Evolutionary conservation across 30 jellyfish, hydroid and myxozoan genomes (phyloP).

Genomic region (Sanderia malayensis): DNA sequence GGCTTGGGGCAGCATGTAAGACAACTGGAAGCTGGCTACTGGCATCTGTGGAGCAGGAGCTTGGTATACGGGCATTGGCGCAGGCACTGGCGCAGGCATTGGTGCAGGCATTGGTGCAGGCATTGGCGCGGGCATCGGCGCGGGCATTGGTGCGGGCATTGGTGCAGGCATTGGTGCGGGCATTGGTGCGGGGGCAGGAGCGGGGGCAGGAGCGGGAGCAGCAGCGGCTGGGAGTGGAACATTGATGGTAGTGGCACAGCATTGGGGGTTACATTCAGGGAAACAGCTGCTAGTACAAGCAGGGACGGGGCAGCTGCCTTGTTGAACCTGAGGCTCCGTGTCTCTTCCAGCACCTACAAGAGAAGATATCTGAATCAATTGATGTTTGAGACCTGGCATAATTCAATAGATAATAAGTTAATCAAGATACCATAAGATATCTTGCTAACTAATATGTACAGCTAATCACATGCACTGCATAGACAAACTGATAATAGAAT

Average conservation of each 20-base stretch:
- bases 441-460: no score
- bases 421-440: no score
- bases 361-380: no score
- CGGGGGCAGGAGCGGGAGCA: slow-evolving; percentile 48
- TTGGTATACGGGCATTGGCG: slow-evolving; percentile 26
- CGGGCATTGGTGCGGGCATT: slow-evolving; percentile 64
- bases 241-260: slow-evolving; percentile 77
- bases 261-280: slow-evolving; percentile 95
- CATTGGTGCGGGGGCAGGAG: slow-evolving; percentile 53
- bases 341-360: slow-evolving; percentile 80
- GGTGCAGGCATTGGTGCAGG: slow-evolving; percentile 72
- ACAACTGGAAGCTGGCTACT: no score
- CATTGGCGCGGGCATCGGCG: slow-evolving; percentile 52
- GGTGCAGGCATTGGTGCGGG: slow-evolving; percentile 71
- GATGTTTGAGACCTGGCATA: no score
- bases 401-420: no score
- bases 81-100: slow-evolving; percentile 54
- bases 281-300: slow-evolving; percentile 92
- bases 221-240: slow-evolving; percentile 85
- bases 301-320: slow-evolving; percentile 87
- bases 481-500: no score
- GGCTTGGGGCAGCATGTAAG: slow-evolving; percentile 25
- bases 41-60: slow-evolving; percentile 38
- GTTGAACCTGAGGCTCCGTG: slow-evolving; percentile 47
- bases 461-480: no score